Base-by-base conservation (phyloP, 2,113 vertebrate genomes). In the Apodemus sylvaticus region DNA sequence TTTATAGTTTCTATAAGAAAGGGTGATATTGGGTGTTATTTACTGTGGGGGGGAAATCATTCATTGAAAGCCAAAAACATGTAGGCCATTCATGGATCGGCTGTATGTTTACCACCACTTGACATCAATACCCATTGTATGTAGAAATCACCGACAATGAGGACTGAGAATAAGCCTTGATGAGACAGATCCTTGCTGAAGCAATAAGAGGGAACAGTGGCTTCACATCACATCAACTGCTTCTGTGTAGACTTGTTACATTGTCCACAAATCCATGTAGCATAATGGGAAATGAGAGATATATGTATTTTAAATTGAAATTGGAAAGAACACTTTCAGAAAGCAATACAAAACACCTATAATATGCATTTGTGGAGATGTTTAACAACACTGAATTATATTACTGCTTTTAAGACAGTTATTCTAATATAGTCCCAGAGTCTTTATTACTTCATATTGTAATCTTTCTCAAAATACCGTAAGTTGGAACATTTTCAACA, bases 391-490 rank as follows among this genome's bases (percentile, higher is more conserved):
- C 45, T 83, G 81, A 86, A 39, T 90, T 7, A 73, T 51, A 83
- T 88, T 39, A 60, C 92, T 91, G 13, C 76, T 68, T 94, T 71
- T 42, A 42, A 64, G 71, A 53, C 94, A 78, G 55, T 71, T 92
- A 22, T 53, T 14, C 91, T 94, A 93, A 91, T 64, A 58, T 1
- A 55, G 22, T 19, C 22, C 13, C 13, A 7, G 10, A 60, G 58
- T n/a, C 7, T 92, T 51, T 42, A 45, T 68, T 22, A 86, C 60
- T 73, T 55, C n/a, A 29, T 86, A 95, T 88, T 89, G 48, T 73
- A 55, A 91, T 91, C 55, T 91, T 58, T 94, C 77, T 91, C 91
- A 77, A 36, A 66, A 89, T 48, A 64, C 9, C 17, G 14, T 86
- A 85, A 89, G 74, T 70, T 16, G 4, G 22, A 53, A 22, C 55